Base-by-base conservation (phyloP, 2,113 vertebrate genomes). In the Mesoclemmys tuberculata region DNA sequence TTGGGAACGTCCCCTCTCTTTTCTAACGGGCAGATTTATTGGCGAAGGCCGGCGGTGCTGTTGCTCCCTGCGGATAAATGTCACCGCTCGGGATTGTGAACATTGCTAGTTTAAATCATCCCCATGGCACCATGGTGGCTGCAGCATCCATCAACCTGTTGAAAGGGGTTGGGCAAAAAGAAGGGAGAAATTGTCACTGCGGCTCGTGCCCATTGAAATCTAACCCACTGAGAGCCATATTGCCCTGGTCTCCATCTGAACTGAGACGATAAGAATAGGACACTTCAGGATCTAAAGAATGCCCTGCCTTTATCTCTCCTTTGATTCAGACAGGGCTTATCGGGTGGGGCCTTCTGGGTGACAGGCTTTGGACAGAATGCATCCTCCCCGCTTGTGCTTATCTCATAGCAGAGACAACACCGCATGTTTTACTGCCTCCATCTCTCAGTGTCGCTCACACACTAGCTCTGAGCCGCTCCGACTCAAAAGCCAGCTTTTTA, bases 191-290 rank as follows among this genome's bases (percentile, higher is more conserved):
- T 18, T 6, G 71, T 44, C 38, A 6, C 5, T 44, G 71, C 71
- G 26, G 22, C 5, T 38, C 8, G 71, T 3, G 22, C 71, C 71
- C 38, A 26, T 26, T 75, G 71, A 75, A 75, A 88, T 24, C 55
- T 11, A 29, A 19, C 56, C 55, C 38, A 6, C 0, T 21, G 35
- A 35, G 86, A 81, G 56, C 48, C 38, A 1, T 18, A 18, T 16
- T 89, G n/a, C 75, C 6, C 81, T 46, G 11, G 9, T 49, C 41
- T 87, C 26, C 44, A 8, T 55, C 86, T 94, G 78, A 74, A 81
- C 19, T 22, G 9, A 58, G 24, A 10, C 38, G 95, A 96, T 94
- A 96, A 96, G 92, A 93, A 84, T 6, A 84, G 54, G 87, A 54
- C 4, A 24, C 14, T 71, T 61, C 31, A 24, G 74, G n/a, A 26